Conservation (phyloP, 2,797 vertebrate genomes). For the Epinephelus coioides region DNA sequence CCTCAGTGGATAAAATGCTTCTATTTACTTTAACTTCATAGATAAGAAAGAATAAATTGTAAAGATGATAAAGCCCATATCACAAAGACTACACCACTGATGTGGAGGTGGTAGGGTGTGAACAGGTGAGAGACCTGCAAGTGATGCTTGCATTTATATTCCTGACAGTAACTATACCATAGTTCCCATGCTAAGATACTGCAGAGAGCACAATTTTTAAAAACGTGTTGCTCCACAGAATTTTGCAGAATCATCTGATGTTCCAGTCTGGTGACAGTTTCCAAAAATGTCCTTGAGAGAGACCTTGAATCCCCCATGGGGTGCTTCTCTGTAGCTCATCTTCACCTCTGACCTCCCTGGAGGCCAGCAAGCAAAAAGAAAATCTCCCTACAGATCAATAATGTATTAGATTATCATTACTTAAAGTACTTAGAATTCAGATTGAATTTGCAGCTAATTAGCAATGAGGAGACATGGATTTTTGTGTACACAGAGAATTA, state of each 20-base stretch:
- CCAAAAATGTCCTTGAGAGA: slow-evolving; percentile 10
- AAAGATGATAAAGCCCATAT: too few species aligned
- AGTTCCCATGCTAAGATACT: not conserved
- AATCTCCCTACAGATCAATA: slow-evolving; percentile 35
- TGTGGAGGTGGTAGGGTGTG: too few species aligned
- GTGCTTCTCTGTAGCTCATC: slow-evolving; percentile 14
- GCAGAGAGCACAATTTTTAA: not conserved
- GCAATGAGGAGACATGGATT: not conserved
- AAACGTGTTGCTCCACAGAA: not conserved
- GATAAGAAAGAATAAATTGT: too few species aligned
- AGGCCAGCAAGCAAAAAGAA: slow-evolving; percentile 18
- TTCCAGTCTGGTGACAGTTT: not conserved
- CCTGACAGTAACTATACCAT: too few species aligned
- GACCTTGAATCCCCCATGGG: not conserved
- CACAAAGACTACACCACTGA: too few species aligned
- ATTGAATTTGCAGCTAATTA: slow-evolving; percentile 18
- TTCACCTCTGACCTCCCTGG: slow-evolving; percentile 20
- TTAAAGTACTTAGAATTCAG: slow-evolving; percentile 15
- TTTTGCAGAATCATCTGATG: not conserved
- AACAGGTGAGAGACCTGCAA: too few species aligned
- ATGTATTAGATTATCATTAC: slow-evolving; percentile 23
- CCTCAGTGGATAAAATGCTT: too few species aligned
- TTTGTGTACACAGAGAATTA: not conserved
- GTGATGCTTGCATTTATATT: too few species aligned
- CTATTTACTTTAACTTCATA: too few species aligned